Conservation (phyloP, 2,888 invertebrate genomes). For the Xylocampa areola region DNA sequence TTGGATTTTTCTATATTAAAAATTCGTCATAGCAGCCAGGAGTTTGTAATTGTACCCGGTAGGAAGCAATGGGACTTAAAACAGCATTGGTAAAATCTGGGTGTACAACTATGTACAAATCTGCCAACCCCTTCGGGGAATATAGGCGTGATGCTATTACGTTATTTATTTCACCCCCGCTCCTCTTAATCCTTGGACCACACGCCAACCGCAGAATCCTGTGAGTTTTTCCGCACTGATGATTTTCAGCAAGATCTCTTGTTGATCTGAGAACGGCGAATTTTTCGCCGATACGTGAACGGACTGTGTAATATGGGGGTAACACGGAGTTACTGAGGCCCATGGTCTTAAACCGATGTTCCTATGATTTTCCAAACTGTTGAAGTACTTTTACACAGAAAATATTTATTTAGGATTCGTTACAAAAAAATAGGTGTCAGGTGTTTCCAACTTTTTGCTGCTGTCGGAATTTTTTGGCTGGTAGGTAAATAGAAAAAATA, state of each 20-base stretch:
- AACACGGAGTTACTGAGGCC: conserved; percentile 57
- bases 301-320: conserved; percentile 76
- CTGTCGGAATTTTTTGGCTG: conserved; percentile 18
- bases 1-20: no score
- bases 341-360: conserved; percentile 64
- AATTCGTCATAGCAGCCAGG: no score
- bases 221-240: conserved; percentile 85
- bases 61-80: no score
- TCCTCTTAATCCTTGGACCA: conserved; percentile 43
- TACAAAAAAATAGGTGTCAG: conserved; percentile 47
- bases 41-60: no score
- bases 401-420: conserved; percentile 66
- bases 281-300: conserved; percentile 83
- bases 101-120: no score
- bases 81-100: no score
- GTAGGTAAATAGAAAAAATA: conserved; percentile 12
- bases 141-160: no score
- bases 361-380: conserved; percentile 60
- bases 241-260: conserved; percentile 84
- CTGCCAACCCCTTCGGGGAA: no score
- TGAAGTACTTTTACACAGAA: conserved; percentile 49
- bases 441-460: conserved; percentile 8
- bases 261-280: conserved; percentile 86
- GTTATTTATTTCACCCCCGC: conserved; percentile 2
- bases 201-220: conserved; percentile 64